Base-by-base conservation (phyloP, 2,113 vertebrate species). In the Clarias magur region DNA sequence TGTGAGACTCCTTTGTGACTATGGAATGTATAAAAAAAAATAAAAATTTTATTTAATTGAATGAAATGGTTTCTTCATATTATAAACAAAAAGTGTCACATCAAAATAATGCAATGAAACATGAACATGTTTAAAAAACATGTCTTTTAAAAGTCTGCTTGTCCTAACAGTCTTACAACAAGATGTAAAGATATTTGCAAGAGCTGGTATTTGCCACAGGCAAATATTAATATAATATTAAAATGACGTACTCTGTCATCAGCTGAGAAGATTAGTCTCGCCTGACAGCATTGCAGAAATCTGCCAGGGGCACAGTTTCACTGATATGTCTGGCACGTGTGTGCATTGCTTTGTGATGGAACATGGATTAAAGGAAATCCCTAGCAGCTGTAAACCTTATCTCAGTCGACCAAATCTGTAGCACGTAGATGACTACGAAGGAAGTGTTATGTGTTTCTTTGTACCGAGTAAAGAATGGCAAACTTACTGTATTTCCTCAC, bases 201-300 rank as follows among this genome's bases (percentile, higher is more conserved):
- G 38, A 34, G 27, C 27, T 80, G 75, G 30, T 81, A 42, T 75
- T 86, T 82, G 67, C 80, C 67, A 19, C n/a, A 25, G 67, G 80
- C 21, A 81, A 25, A 42, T 62, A 81, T 75, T 59, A 53, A 68
- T 81, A 42, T 75, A 73, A 62, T 75, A 82, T 87, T 87, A 82
- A 87, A 82, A 57, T 80, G 75, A 34, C n/a, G 13, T 42, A 60
- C 63, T 56, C 56, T 87, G 79, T 82, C 79, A 82, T 82, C 16
- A 56, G 62, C 67, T 73, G 25, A 83, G 59, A 72, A 83, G 68
- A 83, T 65, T 70, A 82, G 67, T 59, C 86, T 63, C 7, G 42
- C 27, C 68, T 76, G 67, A 82, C 80, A 73, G 42, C 80, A 25
- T n/a, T 10, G 62, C 13, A 75, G 25, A 63, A 82, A 75, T 82